A percentile compares a stretch with the other conserved stretches of the same genome.
Conservation (phyloP, 2,888 invertebrate genomes). For the Drosophila parthenogenetica region DNA sequence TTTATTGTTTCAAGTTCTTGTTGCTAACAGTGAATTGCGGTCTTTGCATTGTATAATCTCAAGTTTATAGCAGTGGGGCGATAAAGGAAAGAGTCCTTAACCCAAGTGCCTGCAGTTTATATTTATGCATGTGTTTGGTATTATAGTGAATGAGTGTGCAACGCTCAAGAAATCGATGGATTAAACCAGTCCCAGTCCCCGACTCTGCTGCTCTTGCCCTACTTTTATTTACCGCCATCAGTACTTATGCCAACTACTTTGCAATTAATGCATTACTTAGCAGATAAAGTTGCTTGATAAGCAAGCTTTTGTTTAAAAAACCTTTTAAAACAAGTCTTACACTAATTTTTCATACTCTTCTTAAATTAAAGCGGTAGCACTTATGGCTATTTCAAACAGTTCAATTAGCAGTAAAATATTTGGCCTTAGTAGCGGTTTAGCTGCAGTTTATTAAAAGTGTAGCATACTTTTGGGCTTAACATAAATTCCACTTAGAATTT, state of each 20-base stretch:
- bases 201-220: background rate
- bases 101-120: constrained; percentile 33
- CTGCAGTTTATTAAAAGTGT: background rate
- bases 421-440: background rate
- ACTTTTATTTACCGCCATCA: background rate
- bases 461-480: constrained; percentile 13
- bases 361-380: no score
- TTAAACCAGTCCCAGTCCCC: constrained; percentile 21
- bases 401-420: no score
- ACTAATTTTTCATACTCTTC: no score
- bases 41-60: constrained; percentile 60
- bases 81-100: constrained; percentile 40
- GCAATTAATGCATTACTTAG: constrained; percentile 12
- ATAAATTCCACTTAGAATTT: background rate
- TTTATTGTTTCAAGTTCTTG: constrained; percentile 1
- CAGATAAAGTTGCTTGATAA: constrained; percentile 8
- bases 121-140: constrained; percentile 3
- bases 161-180: constrained; percentile 57
- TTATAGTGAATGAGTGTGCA: constrained; percentile 33
- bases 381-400: no score
- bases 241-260: constrained; percentile 7
- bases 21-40: constrained; percentile 13
- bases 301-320: background rate
- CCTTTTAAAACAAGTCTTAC: background rate
- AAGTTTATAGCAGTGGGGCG: constrained; percentile 40